Evolutionary conservation across 2,888 invertebrate genomes (phyloP), one percentile per base, ranked within the genome.

Genomic region (Tenthredo mesomela): DNA sequence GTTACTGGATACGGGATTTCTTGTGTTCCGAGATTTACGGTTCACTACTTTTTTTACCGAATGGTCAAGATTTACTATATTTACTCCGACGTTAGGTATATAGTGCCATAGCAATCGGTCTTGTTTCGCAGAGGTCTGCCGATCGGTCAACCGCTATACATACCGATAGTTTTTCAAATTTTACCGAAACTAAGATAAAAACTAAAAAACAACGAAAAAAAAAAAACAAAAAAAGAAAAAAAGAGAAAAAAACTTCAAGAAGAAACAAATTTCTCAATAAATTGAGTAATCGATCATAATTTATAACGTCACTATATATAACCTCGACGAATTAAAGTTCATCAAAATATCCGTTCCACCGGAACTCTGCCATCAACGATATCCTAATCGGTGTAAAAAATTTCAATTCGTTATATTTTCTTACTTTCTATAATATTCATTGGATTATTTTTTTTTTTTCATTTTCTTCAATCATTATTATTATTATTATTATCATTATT

Each of bases 1-100:
- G 70, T 70, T 70, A 70, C 70, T 37, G 70, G 70, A 70, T 70
- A 70, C 33, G 33, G 70, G 70, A 70, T 70, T 70, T 70, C 70
- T 70, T 70, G 70, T 70, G 70, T n/a, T 37, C 70, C 6, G n/a
- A 37, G 37, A 33, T 33, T 70, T 37, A 70, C 33, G 70, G 70
- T 70, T 70, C 70, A 37, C 37, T 70, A 33, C 18, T 18, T 18
- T 37, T 70, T 70, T 70, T 18, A 33, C 9, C 37, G 33, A 37
- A 70, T 18, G 70, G 70, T 70, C 70, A 37, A 70, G 70, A 37
- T 33, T 70, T 29, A 65, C 65, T 65, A 65, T 29, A 67, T 67
- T 67, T 67, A 67, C 67, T 25, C 54, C 54, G 18, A 54, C 25
- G 25, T 21, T 21, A 21, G 21, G 1, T 37, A 25, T 58, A 21